Evolutionary conservation across 2,113 vertebrate genomes (phyloP), one percentile per base, ranked within the genome.

Genomic region (Tragelaphus buxtoni): DNA sequence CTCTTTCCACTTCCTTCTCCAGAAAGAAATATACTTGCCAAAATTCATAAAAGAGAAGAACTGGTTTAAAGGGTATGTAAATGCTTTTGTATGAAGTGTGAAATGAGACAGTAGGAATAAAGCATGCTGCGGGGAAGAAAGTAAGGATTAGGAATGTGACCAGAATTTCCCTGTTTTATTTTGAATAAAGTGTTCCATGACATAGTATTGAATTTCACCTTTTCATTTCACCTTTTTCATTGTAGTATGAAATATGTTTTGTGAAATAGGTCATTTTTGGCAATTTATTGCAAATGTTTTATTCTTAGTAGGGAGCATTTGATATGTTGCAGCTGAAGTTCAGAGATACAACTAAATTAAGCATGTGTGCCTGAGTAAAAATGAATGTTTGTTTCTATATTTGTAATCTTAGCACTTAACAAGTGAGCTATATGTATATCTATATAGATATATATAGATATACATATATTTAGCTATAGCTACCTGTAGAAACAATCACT

Each of bases 171-270:
- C 7, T 51, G 26, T 60, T 83, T 90, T 92, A 24, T 28, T 30
- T 90, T 90, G 83, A 94, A 42, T 94, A 26, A 94, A 63, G 6
- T 87, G 3, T 77, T 86, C 35, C 61, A 1, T 95, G 56, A 79
- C 79, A 80, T n/a, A 89, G 51, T 93, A 47, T 94, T 96, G 80
- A 87, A 80, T 97, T 53, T 96, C 45, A 88, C 28, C 30, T 69
- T 92, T 97, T 95, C 60, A 79, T 97, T 53, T 96, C 49, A 87
- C 28, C 30, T 76, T 90, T 97, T 95, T 90, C 16, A 60, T 80
- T 89, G 97, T 94, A 83, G 63, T 87, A 72, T 87, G 88, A 90
- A 51, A 81, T 28, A 84, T 3, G 49, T 76, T 97, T 90, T 95
- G 42, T 84, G 39, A 95, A 92, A 49, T 92, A 97, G 17, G 11